Conservation (phyloP, 2,888 invertebrate species). For the Drosophila anomalata region DNA sequence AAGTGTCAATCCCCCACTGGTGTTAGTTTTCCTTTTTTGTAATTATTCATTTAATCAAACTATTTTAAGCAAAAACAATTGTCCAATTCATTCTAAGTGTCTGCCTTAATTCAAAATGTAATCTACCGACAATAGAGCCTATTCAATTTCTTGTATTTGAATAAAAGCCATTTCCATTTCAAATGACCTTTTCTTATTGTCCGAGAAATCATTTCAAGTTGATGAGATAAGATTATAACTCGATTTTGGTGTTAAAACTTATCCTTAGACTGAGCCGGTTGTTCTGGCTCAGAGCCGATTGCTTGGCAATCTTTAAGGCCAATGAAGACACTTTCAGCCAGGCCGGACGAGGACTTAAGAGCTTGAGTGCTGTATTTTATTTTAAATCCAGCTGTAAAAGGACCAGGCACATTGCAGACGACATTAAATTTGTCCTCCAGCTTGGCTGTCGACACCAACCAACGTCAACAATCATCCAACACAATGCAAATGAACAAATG, state of each 20-base stretch:
- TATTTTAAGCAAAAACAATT: not conserved
- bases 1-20: no score
- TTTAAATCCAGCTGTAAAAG: conserved; percentile 18
- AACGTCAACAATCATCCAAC: conserved; percentile 25
- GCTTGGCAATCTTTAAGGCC: conserved; percentile 4
- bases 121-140: not conserved
- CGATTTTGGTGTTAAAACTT: conserved; percentile 26
- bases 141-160: not conserved
- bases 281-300: conserved; percentile 17
- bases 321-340: not conserved
- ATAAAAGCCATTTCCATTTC: not conserved
- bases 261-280: conserved; percentile 23
- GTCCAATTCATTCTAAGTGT: not conserved
- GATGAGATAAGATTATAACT: conserved; percentile 17
- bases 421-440: conserved; percentile 32
- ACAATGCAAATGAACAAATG: conserved; percentile 25
- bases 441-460: conserved; percentile 58
- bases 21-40: no score
- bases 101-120: not conserved
- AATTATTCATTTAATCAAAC: no score
- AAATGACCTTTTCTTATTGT: not conserved
- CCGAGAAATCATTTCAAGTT: conserved; percentile 3
- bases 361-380: conserved; percentile 23
- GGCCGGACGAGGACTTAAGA: conserved; percentile 13
- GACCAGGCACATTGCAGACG: conserved; percentile 25